These are phyloP conservation scores for Acronicta psi DNA, from an alignment of 2,888 invertebrate genomes.

Conservation along the genomic window DNA sequence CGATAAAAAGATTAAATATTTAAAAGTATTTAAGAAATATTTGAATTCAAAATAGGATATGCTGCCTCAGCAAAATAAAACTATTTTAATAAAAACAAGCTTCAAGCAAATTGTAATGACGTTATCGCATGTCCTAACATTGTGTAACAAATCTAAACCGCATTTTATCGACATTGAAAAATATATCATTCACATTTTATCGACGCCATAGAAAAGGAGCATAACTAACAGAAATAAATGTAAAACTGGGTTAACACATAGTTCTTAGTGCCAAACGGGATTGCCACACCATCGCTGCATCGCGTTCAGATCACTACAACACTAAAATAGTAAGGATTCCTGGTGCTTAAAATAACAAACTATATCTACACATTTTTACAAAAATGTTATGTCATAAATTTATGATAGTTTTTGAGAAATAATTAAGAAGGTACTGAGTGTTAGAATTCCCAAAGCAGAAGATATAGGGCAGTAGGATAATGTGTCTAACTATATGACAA, in stretches of 20 bases:
- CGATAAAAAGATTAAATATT: neutral
- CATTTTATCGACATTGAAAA: constrained; percentile 25
- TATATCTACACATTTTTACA: neutral
- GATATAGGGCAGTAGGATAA: too few species aligned
- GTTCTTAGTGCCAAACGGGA: constrained; percentile 43
- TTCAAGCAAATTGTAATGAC: constrained; percentile 59
- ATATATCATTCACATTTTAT: constrained; percentile 21
- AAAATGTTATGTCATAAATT: too few species aligned
- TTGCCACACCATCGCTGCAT: constrained; percentile 39
- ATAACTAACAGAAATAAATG: constrained; percentile 50
- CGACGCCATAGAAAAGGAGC: constrained; percentile 17
- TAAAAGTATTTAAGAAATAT: neutral
- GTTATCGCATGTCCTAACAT: constrained; percentile 65
- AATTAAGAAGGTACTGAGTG: too few species aligned
- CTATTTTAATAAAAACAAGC: constrained; percentile 38
- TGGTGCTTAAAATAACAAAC: constrained; percentile 15
- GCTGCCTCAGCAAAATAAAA: constrained; percentile 38
- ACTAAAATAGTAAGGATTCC: constrained; percentile 35
- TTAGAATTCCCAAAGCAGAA: too few species aligned
- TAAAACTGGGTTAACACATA: constrained; percentile 53
- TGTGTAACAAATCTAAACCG: constrained; percentile 37
- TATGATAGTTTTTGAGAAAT: too few species aligned
- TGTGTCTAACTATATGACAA: too few species aligned
- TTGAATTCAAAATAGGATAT: constrained; percentile 43
- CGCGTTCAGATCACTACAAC: constrained; percentile 7